These are phyloP conservation scores for Pteropus alecto DNA, from an alignment of 2,113 vertebrate genomes.

Conservation along the genomic window DNA sequence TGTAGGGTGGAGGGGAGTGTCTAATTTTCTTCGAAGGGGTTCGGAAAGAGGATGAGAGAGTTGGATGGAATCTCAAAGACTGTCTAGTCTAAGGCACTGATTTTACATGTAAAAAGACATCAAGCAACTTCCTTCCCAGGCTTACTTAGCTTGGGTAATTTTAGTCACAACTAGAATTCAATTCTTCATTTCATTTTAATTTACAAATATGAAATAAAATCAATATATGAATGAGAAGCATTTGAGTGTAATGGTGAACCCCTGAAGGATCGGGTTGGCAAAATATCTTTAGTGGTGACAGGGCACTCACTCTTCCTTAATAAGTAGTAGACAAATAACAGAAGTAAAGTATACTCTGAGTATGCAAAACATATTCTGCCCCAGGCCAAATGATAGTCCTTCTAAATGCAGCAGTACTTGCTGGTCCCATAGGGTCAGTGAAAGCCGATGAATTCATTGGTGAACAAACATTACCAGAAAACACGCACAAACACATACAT, in stretches of 20 bases:
- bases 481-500: neutral
- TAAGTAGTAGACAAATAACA: neutral
- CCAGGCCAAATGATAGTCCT: neutral
- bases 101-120: neutral
- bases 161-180: neutral
- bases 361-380: neutral
- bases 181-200: neutral
- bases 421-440: neutral
- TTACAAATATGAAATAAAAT: constrained; percentile 26
- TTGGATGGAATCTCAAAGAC: neutral
- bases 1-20: no score
- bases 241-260: neutral
- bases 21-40: neutral
- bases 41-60: neutral
- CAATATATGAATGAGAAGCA: neutral
- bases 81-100: neutral
- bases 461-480: neutral
- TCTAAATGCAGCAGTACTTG: neutral
- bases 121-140: neutral
- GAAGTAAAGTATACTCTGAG: neutral
- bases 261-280: neutral
- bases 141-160: neutral
- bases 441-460: neutral
- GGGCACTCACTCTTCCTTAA: neutral
- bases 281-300: neutral